These are phyloP conservation scores for Noctua pronuba DNA, from an alignment of 2,888 invertebrate species.

Conservation along the genomic window DNA sequence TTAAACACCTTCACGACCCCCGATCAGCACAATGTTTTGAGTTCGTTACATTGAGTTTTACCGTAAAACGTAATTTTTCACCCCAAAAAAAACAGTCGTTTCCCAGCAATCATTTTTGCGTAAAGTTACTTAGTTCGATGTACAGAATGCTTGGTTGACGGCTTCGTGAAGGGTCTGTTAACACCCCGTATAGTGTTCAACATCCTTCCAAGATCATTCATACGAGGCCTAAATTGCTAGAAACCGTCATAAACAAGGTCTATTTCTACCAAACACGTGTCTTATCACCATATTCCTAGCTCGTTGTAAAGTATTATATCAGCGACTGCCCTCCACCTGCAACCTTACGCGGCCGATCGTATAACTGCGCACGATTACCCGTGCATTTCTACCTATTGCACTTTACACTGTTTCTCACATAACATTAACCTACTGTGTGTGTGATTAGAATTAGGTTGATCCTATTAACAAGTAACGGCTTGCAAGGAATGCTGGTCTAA, in stretches of 20 bases:
- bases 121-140: no score
- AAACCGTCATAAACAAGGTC: background rate
- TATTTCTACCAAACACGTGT: constrained; percentile 3
- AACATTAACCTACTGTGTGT: constrained; percentile 62
- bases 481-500: constrained; percentile 41
- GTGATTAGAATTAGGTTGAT: constrained; percentile 60
- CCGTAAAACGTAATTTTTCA: no score
- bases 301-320: constrained; percentile 64
- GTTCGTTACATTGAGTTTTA: no score
- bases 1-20: no score
- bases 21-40: no score
- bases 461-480: constrained; percentile 40
- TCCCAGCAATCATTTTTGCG: no score
- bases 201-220: background rate
- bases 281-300: constrained; percentile 45
- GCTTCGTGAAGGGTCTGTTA: no score
- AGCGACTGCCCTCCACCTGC: constrained; percentile 69
- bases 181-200: background rate
- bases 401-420: constrained; percentile 65
- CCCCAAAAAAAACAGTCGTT: no score
- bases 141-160: no score
- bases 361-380: constrained; percentile 59
- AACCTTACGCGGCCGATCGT: constrained; percentile 74
- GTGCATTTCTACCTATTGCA: constrained; percentile 66
- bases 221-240: background rate